Evolutionary conservation across 2,888 invertebrate species (phyloP).

Genomic region (Plagodis pulveraria): DNA sequence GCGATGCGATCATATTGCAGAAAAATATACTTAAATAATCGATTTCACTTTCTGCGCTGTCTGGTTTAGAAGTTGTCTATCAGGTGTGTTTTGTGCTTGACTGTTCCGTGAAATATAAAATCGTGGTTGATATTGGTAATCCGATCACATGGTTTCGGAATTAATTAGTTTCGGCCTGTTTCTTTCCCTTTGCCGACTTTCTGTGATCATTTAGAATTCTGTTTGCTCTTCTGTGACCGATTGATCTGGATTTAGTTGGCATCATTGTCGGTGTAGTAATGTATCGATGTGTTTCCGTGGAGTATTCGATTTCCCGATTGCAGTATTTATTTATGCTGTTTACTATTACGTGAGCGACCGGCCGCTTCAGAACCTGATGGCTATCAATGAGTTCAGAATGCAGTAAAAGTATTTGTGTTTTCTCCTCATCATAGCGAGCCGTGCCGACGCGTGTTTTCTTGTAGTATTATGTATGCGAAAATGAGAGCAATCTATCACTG

Average conservation of each 20-base stretch:
- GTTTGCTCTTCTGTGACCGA: conserved; percentile 13
- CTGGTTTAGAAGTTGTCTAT: conserved; percentile 15
- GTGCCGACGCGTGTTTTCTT: too few species aligned
- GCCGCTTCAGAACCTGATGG: not conserved
- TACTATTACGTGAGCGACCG: conserved; percentile 23
- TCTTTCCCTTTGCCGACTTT: conserved; percentile 37
- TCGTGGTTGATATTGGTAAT: conserved; percentile 24
- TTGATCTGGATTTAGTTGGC: conserved; percentile 19
- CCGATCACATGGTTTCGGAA: conserved; percentile 30
- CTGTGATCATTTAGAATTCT: conserved; percentile 40
- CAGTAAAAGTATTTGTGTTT: conserved; percentile 1
- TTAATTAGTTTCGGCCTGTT: conserved; percentile 53
- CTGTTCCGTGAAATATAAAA: conserved; percentile 31
- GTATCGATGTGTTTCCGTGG: conserved; percentile 27
- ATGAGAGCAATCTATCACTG: too few species aligned
- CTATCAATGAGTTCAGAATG: conserved; percentile 8
- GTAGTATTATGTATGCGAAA: too few species aligned
- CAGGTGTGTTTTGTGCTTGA: conserved; percentile 8
- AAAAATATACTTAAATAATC: conserved; percentile 33
- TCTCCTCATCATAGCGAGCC: not conserved
- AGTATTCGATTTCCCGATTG: conserved; percentile 51
- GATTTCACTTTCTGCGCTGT: conserved; percentile 72
- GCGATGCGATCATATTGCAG: conserved; percentile 29
- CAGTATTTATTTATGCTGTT: conserved; percentile 47
- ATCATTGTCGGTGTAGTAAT: conserved; percentile 2